Base-by-base conservation (phyloP, 1,140 invertebrate genomes). In the Mylabris phalerata region DNA sequence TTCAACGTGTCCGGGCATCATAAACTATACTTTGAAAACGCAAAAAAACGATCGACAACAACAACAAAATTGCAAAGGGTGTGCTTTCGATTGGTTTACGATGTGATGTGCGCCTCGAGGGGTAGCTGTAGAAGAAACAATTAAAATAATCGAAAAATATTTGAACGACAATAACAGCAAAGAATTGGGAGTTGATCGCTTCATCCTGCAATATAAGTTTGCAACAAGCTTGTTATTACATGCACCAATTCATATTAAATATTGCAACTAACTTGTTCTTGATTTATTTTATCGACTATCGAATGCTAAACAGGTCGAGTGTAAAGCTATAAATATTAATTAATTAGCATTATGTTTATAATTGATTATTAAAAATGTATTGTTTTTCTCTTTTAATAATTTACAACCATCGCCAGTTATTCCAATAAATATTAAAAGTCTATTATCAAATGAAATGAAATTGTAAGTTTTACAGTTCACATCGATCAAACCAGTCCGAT, bases 301-400 rank as follows among this genome's bases (percentile, higher is more conserved):
- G 51, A 27, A 54, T 54, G 46, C 9, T 46, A 54, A 54, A 43
- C 42, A 54, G 51, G 24, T 45, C 44, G 51, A 54, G 51, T 54
- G 51, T 54, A 54, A 54, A 54, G 51, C 45, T 54, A 54, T 54
- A 54, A 54, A 54, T 54, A 54, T 54, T 54, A 54, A 46, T 54
- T 46, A 54, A 46, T 54, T 39, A 27, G 50, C 45, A 43, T 52
- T 43, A 41, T 40, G 50, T 52, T 52, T 44, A 44, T 52, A 44
- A 52, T 52, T 27, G 50, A 54, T 54, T 54, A 45, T 42, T 45
- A 25, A 26, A 45, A 54, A 54, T 32, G 39, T 42, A 45, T 38
- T 24, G n/a, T 46, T 32, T 32, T 32, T 32, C 32, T 32, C 4
- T 32, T 32, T 32, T 32, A 5, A 45, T 46, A 45, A 54, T 38